Evolutionary conservation across 2,888 invertebrate genomes (phyloP).

Genomic region (Miltochrista miniata): DNA sequence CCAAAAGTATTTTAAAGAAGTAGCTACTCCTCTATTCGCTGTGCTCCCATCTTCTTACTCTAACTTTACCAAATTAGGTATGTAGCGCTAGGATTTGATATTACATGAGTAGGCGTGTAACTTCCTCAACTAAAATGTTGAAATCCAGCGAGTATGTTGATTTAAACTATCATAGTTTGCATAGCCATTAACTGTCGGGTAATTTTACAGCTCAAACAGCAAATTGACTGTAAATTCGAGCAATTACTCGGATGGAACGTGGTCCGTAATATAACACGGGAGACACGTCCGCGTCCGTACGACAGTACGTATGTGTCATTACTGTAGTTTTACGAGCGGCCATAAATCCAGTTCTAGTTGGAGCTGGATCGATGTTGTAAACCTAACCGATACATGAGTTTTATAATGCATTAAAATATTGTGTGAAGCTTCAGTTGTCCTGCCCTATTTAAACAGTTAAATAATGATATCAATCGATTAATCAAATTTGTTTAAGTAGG

Average conservation of each 20-base stretch:
- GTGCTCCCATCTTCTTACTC: no score
- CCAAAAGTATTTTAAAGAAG: no score
- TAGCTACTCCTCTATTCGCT: no score
- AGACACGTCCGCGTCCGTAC: not conserved
- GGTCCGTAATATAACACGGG: not conserved
- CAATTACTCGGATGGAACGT: not conserved
- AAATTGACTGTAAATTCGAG: not conserved
- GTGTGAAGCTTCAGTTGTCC: not conserved
- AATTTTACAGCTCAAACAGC: not conserved
- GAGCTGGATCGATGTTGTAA: conserved; percentile 22
- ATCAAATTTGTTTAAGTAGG: no score
- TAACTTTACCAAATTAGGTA: no score
- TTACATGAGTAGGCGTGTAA: no score
- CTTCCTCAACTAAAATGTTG: no score
- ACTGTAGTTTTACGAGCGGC: conserved; percentile 27
- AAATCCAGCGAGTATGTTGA: no score
- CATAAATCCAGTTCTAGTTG: conserved; percentile 24
- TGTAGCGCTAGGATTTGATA: no score
- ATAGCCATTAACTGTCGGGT: not conserved
- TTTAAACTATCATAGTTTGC: no score
- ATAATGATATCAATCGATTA: no score
- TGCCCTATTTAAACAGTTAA: no score
- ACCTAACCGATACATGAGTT: conserved; percentile 13
- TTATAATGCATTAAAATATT: conserved; percentile 19
- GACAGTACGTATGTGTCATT: conserved; percentile 13